These are phyloP conservation scores for Taphrorychus bicolor DNA, from an alignment of 2,888 invertebrate genomes.

Conservation along the genomic window DNA sequence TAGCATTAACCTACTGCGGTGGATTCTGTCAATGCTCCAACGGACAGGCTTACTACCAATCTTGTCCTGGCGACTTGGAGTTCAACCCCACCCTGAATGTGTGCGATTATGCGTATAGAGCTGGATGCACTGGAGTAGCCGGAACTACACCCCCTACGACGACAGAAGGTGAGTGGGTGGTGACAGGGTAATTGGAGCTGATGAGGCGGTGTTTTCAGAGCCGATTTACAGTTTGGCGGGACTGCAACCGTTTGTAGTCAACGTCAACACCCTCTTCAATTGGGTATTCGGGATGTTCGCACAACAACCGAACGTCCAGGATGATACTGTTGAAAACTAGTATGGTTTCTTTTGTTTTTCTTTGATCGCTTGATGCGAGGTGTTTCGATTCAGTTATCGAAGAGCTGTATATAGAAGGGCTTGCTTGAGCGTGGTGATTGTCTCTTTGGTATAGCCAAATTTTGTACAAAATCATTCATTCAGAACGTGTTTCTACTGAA, in stretches of 20 bases:
- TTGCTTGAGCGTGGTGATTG: not conserved
- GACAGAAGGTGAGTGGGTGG: not conserved
- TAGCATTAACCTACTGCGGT: conserved; percentile 41
- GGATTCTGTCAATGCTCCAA: conserved; percentile 45
- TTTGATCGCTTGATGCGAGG: not conserved
- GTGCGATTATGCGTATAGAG: conserved; percentile 43
- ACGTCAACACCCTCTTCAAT: conserved; percentile 19
- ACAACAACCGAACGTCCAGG: not conserved
- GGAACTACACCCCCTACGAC: conserved; percentile 20
- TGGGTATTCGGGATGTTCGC: conserved; percentile 15
- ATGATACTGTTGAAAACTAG: not conserved
- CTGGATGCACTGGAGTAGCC: conserved; percentile 41
- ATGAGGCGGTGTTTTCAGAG: conserved; percentile 8
- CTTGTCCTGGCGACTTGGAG: conserved; percentile 35
- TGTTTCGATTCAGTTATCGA: not conserved
- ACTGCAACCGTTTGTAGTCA: conserved; percentile 17
- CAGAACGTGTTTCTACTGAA: too few relatives aligned
- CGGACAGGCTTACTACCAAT: conserved; percentile 36
- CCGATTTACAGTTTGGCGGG: conserved; percentile 26
- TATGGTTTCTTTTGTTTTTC: conserved; percentile 1
- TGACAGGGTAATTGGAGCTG: not conserved
- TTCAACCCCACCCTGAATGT: conserved; percentile 42
- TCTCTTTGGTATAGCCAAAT: not conserved
- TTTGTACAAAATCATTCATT: too few relatives aligned
- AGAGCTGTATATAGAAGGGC: conserved; percentile 7